Percentiles rank a stretch among this genome's conserved stretches.
Conservation (phyloP, 2,888 invertebrate species). For the Cyclophora punctaria region DNA sequence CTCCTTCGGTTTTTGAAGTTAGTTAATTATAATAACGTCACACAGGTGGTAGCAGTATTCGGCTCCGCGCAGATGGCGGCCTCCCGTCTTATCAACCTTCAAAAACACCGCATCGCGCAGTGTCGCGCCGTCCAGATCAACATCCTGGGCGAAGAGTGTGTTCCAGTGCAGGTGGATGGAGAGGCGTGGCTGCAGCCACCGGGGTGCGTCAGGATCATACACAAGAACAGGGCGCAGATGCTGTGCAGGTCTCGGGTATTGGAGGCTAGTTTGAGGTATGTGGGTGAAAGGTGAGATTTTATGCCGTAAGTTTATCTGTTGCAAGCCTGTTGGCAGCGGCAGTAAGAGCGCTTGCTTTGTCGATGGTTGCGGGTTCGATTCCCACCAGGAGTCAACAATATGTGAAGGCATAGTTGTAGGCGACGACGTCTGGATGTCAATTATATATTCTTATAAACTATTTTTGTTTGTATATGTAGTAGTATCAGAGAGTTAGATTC, state of each 20-base stretch:
- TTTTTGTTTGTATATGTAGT: too few relatives aligned
- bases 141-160: slow-evolving; percentile 93
- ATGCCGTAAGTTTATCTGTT: too few relatives aligned
- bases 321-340: too few relatives aligned
- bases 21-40: not conserved
- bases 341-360: too few relatives aligned
- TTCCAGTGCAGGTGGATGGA: slow-evolving; percentile 94
- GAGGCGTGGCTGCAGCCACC: slow-evolving; percentile 99
- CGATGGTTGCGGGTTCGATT: too few relatives aligned
- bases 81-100: slow-evolving; percentile 93
- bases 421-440: too few relatives aligned
- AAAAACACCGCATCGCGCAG: slow-evolving; percentile 97
- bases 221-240: slow-evolving; percentile 98
- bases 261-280: slow-evolving; percentile 87
- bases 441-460: too few relatives aligned
- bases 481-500: too few relatives aligned
- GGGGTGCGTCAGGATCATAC: slow-evolving; percentile 95
- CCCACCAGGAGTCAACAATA: too few relatives aligned
- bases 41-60: slow-evolving; percentile 89
- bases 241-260: slow-evolving; percentile 91
- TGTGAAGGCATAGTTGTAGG: too few relatives aligned
- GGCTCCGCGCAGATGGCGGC: slow-evolving; percentile 99
- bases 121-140: slow-evolving; percentile 97
- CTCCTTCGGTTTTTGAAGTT: too few relatives aligned
- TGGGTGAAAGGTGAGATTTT: too few relatives aligned